Evolutionary conservation across 2,797 vertebrate genomes (phyloP), one percentile per base, ranked within the genome.

Genomic region (Garrulus glandarius): DNA sequence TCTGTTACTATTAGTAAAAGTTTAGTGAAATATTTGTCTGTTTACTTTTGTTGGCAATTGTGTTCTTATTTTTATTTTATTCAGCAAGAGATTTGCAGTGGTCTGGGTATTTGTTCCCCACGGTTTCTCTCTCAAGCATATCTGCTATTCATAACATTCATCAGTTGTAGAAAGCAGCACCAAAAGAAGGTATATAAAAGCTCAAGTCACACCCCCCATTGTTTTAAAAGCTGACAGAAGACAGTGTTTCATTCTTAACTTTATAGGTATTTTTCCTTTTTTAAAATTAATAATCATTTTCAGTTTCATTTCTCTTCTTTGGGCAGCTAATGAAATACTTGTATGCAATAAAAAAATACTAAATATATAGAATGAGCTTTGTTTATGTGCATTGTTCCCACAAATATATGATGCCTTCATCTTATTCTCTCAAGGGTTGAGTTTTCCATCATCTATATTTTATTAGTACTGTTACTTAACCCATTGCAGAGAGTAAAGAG

Each of bases 381-480:
- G 15, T 69, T 78, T 63, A 18, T 81, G 12, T 59, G 21, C 41
- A 9, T 56, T 84, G 53, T 70, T 82, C 32, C 13, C n/a, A 21
- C 59, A 87, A 82, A 82, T 57, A 8, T 46, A 32, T n/a, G 34
- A 57, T 39, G 86, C 77, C 34, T 52, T 95, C 67, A 29, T 94
- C 78, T 91, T 72, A 74, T 93, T 95, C 74, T 95, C 61, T 87
- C 53, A 17, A 69, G 67, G 68, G 56, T 93, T 94, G 49, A 23
- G 82, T 95, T 98, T 98, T 97, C 97, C 86, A 2, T 96, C 96
- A 97, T 98, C 55, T 96, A 92, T 98, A 96, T 98, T 97, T 98
- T 80, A 96, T 97, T 91, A 53, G 69, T 86, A 21, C 71, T 56
- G 92, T 93, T 95, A 95, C 93, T 94, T 93, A 96, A 94, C 76